Base-by-base conservation (phyloP, 2,113 vertebrate species). In the Psittacula cyanocephala region DNA sequence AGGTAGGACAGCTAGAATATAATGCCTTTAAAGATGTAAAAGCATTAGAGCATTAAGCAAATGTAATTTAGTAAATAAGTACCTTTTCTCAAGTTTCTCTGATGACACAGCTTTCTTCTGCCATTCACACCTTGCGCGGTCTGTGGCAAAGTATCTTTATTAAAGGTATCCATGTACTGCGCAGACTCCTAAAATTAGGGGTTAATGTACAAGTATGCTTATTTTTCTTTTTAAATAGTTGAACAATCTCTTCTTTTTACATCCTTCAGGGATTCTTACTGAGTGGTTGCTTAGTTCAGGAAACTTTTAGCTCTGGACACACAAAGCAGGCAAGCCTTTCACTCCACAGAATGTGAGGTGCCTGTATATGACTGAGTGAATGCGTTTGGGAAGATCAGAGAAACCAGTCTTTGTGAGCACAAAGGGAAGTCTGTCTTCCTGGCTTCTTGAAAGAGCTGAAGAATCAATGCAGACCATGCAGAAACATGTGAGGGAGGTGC, bases 281-380 rank as follows among this genome's bases (percentile, higher is more conserved):
- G 46, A 70, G 31, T 60, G 16, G 3, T 68, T 88, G 50, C 71
- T 68, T 60, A 55, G 49, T 25, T 19, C 60, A 52, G 55, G 29
- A 62, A 64, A 59, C 19, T 37, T 75, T 33, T 65, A 77, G 28
- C 43, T 90, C 46, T 44, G 64, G 53, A 55, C 25, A 60, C 13
- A 37, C 8, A 75, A 55, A 74, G 13, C 24, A 75, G 53, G 13
- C 13, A 63, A 75, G 83, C 14, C 13, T 85, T 83, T 53, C 16
- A 22, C 60, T 89, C 35, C 67, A 57, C 35, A 72, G 75, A 86
- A 33, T 49, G 8, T 64, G 59, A 91, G 41, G 29, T 90, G 23
- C 24, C 23, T 0, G 0, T 53, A 7, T 46, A 43, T 43, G 46
- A 74, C 35, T 3, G 3, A 67, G 11, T 12, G 17, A 63, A 85